phyloP scores from a whole-genome alignment of 2,113 vertebrate genomes.

The Chiloscyllium plagiosum region DNA sequence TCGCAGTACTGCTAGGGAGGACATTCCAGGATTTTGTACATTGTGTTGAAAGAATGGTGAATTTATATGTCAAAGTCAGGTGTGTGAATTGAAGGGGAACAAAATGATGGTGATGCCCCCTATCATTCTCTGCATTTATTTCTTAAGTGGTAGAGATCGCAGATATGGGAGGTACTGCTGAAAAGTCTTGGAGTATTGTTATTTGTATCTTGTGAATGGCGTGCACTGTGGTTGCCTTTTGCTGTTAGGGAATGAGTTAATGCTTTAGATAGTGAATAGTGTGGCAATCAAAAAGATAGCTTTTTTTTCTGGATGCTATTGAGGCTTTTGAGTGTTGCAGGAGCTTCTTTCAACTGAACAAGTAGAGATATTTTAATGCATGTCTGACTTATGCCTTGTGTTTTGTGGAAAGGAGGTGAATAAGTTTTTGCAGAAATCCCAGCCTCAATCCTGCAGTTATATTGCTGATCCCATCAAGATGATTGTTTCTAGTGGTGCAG shows the following conservation, averaged over 20 bases:
- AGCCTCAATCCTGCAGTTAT: neutral
- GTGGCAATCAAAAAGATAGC: neutral
- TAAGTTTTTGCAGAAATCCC: no score
- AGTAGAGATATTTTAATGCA: neutral
- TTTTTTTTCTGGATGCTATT: neutral
- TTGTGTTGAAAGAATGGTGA: neutral
- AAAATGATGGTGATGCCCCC: neutral
- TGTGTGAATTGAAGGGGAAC: neutral
- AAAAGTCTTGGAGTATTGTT: neutral
- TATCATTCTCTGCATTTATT: neutral
- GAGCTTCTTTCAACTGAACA: neutral
- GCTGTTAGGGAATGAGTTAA: neutral
- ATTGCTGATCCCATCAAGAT: neutral
- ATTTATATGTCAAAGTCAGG: neutral
- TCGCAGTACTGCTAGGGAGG: neutral
- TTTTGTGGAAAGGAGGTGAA: no score
- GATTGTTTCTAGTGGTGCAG: neutral
- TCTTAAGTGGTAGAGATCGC: neutral
- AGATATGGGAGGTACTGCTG: neutral
- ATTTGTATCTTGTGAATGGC: neutral
- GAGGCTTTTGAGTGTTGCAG: neutral
- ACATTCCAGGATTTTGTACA: neutral
- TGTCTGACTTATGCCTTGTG: neutral
- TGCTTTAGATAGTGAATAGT: neutral
- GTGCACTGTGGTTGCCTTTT: neutral